Evolutionary conservation across 1,140 invertebrate genomes (phyloP).

Genomic region (Drosophila baimaii): DNA sequence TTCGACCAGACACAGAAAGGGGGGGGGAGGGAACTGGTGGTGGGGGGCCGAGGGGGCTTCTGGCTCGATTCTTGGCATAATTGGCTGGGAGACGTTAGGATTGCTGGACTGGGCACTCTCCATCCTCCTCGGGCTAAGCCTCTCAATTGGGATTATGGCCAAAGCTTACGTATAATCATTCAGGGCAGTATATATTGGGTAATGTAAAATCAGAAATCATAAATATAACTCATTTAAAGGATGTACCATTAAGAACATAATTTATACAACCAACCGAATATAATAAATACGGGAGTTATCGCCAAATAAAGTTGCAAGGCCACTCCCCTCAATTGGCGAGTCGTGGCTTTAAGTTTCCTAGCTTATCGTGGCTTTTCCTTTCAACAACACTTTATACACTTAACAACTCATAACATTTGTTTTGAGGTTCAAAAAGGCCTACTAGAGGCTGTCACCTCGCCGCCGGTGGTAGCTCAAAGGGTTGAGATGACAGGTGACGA

Average conservation of each 20-base stretch:
- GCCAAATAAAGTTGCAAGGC: no score
- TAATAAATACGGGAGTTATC: no score
- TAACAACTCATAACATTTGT: no score
- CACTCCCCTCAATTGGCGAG: no score
- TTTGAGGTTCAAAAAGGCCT: background rate
- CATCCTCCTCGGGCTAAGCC: background rate
- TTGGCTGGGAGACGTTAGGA: conserved; percentile 20
- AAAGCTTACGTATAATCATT: conserved; percentile 20
- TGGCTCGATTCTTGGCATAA: conserved; percentile 30
- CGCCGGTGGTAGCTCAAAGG: conserved; percentile 2
- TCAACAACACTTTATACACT: no score
- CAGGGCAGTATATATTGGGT: background rate
- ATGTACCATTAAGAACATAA: no score
- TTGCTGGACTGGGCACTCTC: background rate
- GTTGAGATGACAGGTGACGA: background rate
- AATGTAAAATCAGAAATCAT: background rate
- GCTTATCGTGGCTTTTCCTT: no score
- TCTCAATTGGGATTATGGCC: conserved; percentile 8
- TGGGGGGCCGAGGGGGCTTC: background rate
- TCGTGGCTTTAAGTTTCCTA: no score
- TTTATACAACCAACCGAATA: no score
- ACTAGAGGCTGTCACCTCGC: background rate
- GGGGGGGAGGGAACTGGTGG: background rate
- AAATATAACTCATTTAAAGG: background rate
- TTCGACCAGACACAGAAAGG: background rate